phyloP scores from a whole-genome alignment of 1,140 invertebrate species.

The Stegodyphus dumicola region DNA sequence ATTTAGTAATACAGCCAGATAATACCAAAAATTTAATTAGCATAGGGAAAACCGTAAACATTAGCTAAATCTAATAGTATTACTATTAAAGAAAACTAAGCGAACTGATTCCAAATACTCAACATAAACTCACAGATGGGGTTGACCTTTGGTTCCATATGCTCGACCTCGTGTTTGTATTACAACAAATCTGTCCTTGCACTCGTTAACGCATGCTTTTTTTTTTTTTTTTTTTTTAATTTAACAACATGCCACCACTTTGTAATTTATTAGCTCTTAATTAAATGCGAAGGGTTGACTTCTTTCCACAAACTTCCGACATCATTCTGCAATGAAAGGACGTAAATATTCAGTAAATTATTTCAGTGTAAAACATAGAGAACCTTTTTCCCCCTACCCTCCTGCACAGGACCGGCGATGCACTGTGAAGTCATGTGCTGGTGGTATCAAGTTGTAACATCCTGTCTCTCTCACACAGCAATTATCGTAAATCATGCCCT shows the following conservation, averaged over 20 bases:
- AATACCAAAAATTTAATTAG: too few species aligned
- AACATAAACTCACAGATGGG: too few species aligned
- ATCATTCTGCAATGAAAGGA: not conserved
- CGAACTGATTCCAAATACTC: too few species aligned
- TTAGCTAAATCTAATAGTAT: too few species aligned
- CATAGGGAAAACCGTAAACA: too few species aligned
- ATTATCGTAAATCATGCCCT: constrained; percentile 27
- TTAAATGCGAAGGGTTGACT: not conserved
- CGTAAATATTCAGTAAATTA: constrained; percentile 4
- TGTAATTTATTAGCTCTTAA: constrained; percentile 6
- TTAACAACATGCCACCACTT: not conserved
- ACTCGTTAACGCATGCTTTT: constrained; percentile 7
- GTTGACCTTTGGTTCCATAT: not conserved
- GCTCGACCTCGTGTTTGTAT: not conserved
- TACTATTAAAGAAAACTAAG: too few species aligned
- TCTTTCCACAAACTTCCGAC: constrained; percentile 3
- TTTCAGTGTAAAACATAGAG: not conserved
- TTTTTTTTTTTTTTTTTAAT: not conserved
- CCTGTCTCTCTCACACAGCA: constrained; percentile 6
- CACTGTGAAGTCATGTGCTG: constrained; percentile 15
- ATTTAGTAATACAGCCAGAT: too few species aligned
- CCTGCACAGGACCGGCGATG: not conserved
- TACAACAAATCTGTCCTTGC: not conserved
- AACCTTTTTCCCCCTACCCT: not conserved
- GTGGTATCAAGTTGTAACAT: constrained; percentile 42